Evolutionary conservation across 2,113 vertebrate genomes (phyloP).

Genomic region (Crotalus tigris): DNA sequence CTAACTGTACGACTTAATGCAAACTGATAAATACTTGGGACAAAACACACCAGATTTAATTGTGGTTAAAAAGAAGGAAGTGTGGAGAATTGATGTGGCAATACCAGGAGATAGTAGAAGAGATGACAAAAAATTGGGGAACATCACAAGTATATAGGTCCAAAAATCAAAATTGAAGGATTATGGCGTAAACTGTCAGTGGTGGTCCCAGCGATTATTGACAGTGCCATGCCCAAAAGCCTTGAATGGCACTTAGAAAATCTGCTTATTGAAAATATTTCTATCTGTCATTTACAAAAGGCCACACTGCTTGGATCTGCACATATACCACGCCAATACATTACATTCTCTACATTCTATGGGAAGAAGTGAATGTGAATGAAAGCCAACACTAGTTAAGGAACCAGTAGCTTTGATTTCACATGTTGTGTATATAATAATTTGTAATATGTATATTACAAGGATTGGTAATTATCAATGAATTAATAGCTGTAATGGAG

Average conservation of each 20-base stretch:
- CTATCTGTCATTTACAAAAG: neutral
- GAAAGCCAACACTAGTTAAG: neutral
- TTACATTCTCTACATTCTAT: neutral
- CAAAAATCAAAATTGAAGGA: neutral
- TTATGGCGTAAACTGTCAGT: neutral
- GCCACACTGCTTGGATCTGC: neutral
- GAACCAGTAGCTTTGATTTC: neutral
- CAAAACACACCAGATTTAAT: neutral
- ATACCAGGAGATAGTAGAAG: neutral
- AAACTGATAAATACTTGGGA: neutral
- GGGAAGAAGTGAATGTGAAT: too few species aligned
- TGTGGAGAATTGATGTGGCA: neutral
- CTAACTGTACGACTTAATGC: neutral
- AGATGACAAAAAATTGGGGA: neutral
- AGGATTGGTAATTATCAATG: neutral
- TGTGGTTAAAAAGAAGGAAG: neutral
- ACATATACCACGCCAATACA: neutral
- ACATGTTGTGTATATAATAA: neutral
- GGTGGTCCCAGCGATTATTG: neutral
- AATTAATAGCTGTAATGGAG: neutral
- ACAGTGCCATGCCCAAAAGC: neutral
- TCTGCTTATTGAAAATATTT: neutral
- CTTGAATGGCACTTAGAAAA: neutral
- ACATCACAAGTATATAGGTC: neutral
- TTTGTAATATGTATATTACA: neutral